Evolutionary conservation across 2,888 invertebrate genomes (phyloP), one percentile per base, ranked within the genome.

Genomic region (Ormyrus nitidulus): DNA sequence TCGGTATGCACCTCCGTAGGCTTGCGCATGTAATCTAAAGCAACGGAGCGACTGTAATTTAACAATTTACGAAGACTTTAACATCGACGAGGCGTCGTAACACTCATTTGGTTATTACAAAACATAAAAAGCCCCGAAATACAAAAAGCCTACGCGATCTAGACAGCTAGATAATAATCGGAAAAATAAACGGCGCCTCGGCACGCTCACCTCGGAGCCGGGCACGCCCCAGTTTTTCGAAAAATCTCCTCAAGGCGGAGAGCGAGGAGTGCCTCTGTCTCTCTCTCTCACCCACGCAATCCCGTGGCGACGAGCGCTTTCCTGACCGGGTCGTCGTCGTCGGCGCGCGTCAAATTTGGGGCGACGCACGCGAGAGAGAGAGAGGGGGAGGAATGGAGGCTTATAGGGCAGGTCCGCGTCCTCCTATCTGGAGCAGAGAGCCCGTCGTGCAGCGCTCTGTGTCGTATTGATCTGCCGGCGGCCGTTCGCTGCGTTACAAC

Each of bases 381-480:
- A 44, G n/a, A 51, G 49, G 19, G 85, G 84, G 84, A 84, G 84
- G 86, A 87, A 87, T 86, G 85, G 85, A 85, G 86, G 87, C 86
- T 87, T 87, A 86, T 86, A 86, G 86, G 86, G 84, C 87, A 86
- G 85, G 78, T 73, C 64, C 59, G 9, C 34, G 53, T 62, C 53
- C 49, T 68, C 58, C 87, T 88, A 88, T 88, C 86, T 87, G 84
- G 88, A 88, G 87, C 87, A 86, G 85, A 85, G 85, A 82, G 83
- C 85, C 85, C 86, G 83, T 82, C 83, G 53, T 34, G 69, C 58
- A 56, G 54, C 51, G 13, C 54, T 53, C 84, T 83, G 84, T 85
- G 88, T 86, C 86, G 89, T 89, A 89, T 89, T 89, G 90, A 89
- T 89, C 89, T 88, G 87, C 83, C 86, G 86, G 84, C 34, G 85